A percentile compares a stretch with the other conserved stretches of the same genome.
phyloP scores from a whole-genome alignment of 2,888 invertebrate genomes.

The Mylabris sibirica region DNA sequence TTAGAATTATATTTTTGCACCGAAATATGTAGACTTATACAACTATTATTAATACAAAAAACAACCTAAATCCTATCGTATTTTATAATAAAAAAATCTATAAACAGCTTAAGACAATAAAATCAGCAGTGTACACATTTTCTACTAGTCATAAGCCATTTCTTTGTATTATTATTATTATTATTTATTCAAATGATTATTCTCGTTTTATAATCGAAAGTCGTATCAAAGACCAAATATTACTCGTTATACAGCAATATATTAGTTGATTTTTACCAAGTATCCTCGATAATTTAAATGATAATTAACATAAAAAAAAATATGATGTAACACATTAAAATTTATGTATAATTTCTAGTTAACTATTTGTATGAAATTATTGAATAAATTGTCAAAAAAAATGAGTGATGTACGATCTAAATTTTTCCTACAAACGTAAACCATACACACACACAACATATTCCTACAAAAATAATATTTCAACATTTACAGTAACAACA shows the following conservation, averaged over 20 bases:
- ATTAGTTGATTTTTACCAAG: background rate
- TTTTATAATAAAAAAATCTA: conserved; percentile 19
- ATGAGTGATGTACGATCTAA: background rate
- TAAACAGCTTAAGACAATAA: conserved; percentile 31
- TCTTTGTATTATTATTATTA: background rate
- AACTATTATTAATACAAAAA: background rate
- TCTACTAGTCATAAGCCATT: conserved; percentile 33
- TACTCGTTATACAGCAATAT: conserved; percentile 8
- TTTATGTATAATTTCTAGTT: background rate
- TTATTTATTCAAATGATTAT: conserved; percentile 3
- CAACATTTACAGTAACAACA: conserved; percentile 21
- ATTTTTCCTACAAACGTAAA: background rate
- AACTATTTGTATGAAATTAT: background rate
- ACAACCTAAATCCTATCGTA: conserved; percentile 22
- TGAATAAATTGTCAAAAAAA: background rate
- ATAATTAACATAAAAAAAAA: background rate
- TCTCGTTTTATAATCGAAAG: background rate
- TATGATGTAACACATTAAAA: background rate
- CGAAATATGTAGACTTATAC: conserved; percentile 17
- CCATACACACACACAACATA: too few species aligned
- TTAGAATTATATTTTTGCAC: conserved; percentile 34
- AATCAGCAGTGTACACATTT: conserved; percentile 19
- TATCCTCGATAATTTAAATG: background rate
- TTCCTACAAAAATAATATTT: background rate
- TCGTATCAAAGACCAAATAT: conserved; percentile 5